phyloP scores from a whole-genome alignment of 2,113 vertebrate genomes.

The Neoarius graeffei region DNA sequence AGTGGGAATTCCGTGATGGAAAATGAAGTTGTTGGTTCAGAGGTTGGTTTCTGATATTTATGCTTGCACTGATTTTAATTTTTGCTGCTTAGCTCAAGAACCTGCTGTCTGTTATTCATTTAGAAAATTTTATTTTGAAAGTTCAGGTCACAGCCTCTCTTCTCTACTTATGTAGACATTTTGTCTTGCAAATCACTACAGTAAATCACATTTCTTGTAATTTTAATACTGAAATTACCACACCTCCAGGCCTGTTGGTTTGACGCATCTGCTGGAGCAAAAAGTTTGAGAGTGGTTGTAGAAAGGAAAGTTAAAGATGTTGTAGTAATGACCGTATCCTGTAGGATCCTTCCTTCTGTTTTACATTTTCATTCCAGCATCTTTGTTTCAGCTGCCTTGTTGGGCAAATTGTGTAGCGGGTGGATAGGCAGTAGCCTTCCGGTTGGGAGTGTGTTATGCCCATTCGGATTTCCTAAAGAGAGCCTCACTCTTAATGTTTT shows the following conservation, averaged over 20 bases:
- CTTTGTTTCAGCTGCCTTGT: constrained; percentile 10
- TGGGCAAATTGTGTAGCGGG: background rate
- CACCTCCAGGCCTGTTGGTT: background rate
- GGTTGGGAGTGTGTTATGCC: background rate
- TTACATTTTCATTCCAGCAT: background rate
- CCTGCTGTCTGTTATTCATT: background rate
- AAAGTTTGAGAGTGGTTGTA: background rate
- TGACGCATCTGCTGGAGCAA: background rate
- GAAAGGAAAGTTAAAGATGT: background rate
- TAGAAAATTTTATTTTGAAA: background rate
- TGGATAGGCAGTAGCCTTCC: background rate
- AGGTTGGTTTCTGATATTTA: background rate
- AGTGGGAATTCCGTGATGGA: background rate
- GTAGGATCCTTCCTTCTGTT: background rate
- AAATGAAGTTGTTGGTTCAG: background rate
- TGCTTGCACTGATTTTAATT: background rate
- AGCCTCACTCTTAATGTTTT: background rate
- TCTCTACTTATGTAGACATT: background rate
- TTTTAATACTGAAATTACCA: background rate
- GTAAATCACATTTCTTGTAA: background rate
- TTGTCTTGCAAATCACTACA: constrained; percentile 2
- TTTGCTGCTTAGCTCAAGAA: background rate
- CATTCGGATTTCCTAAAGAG: background rate
- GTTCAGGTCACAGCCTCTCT: background rate
- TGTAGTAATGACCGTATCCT: background rate